phyloP scores from a whole-genome alignment of 2,797 vertebrate species.

The Zalophus californianus region DNA sequence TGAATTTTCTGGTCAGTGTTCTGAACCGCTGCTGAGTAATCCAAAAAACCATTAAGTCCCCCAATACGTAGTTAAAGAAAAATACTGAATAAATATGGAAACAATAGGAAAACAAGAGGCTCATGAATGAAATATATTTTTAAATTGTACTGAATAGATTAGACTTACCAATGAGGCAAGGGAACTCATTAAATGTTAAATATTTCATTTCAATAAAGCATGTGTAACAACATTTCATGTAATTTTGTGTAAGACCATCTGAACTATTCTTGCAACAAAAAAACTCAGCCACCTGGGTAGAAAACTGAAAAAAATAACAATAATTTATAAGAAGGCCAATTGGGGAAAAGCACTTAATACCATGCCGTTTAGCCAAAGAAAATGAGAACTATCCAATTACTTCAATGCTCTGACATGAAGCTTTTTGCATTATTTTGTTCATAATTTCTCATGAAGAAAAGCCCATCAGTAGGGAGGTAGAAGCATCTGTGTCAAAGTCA shows the following conservation, averaged over 20 bases:
- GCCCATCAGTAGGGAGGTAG: neutral
- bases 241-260: slow-evolving; percentile 34
- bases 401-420: neutral
- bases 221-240: neutral
- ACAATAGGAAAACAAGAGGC: slow-evolving; percentile 46
- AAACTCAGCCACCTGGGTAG: slow-evolving; percentile 41
- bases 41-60: neutral
- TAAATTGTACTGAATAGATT: slow-evolving; percentile 35
- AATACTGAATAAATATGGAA: slow-evolving; percentile 35
- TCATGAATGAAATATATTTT: slow-evolving; percentile 51
- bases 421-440: slow-evolving; percentile 24
- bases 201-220: slow-evolving; percentile 55
- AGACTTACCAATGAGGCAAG: slow-evolving; percentile 3
- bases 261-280: slow-evolving; percentile 59
- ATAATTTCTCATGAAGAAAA: neutral
- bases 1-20: slow-evolving; percentile 24
- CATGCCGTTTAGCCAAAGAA: neutral
- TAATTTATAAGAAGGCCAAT: slow-evolving; percentile 23
- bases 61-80: slow-evolving; percentile 6
- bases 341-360: slow-evolving; percentile 43
- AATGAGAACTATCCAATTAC: neutral
- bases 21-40: neutral
- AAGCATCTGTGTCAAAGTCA: neutral
- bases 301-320: slow-evolving; percentile 57
- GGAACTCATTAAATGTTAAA: slow-evolving; percentile 50